These are phyloP conservation scores for Acanthosoma haemorrhoidale DNA, from an alignment of 2,888 invertebrate species.

Conservation along the genomic window DNA sequence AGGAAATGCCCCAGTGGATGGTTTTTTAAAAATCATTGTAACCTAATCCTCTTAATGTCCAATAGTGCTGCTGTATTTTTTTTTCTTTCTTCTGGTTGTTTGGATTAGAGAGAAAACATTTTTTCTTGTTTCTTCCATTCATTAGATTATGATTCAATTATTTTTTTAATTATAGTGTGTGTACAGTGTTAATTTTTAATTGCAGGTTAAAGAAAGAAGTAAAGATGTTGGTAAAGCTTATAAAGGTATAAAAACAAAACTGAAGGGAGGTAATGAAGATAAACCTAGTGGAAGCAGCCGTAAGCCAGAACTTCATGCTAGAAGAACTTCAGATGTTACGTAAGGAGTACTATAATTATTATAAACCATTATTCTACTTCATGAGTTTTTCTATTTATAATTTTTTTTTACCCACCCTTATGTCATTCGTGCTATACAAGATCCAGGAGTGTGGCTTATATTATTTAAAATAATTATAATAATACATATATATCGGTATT, in stretches of 20 bases:
- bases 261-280: conserved; percentile 43
- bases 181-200: no score
- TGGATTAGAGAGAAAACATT: not conserved
- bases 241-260: conserved; percentile 66
- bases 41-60: no score
- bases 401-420: not conserved
- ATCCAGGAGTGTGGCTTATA: no score
- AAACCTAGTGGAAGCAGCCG: conserved; percentile 8
- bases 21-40: no score
- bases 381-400: not conserved
- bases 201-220: conserved; percentile 65
- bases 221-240: conserved; percentile 72
- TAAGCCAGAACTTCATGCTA: not conserved
- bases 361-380: no score
- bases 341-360: not conserved
- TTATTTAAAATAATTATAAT: not conserved
- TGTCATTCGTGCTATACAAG: no score
- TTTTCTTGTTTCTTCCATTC: not conserved
- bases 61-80: no score
- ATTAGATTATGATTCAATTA: no score
- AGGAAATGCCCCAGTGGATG: no score
- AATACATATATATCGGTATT: not conserved
- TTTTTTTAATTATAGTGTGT: no score
- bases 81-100: not conserved
- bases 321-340: conserved; percentile 25